Evolutionary conservation across 1,140 invertebrate species (phyloP).

Genomic region (Battus philenor): DNA sequence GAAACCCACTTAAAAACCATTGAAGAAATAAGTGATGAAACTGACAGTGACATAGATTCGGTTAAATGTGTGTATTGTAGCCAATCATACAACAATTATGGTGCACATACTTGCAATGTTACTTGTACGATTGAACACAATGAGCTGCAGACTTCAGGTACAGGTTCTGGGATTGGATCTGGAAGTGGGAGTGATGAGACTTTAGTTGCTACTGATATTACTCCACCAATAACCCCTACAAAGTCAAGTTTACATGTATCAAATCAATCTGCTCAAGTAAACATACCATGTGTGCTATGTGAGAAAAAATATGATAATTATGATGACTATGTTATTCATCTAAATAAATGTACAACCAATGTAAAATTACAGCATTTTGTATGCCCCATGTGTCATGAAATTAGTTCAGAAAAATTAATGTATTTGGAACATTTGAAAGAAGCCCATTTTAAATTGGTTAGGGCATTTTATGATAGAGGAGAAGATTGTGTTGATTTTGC

Average conservation of each 20-base stretch:
- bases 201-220: constrained; percentile 54
- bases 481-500: constrained; percentile 63
- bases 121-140: constrained; percentile 64
- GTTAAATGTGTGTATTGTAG: constrained; percentile 64
- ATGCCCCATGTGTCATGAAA: constrained; percentile 63
- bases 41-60: constrained; percentile 66
- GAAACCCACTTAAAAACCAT: constrained; percentile 22
- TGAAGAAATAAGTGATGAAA: constrained; percentile 63
- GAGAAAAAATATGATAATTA: constrained; percentile 58
- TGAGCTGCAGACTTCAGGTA: constrained; percentile 41
- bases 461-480: constrained; percentile 35
- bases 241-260: constrained; percentile 18
- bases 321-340: constrained; percentile 59
- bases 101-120: constrained; percentile 54
- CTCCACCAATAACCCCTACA: constrained; percentile 21
- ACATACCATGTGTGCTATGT: constrained; percentile 60
- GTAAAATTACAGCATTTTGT: constrained; percentile 67
- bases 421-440: constrained; percentile 57
- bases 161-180: constrained; percentile 7
- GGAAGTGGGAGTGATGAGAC: constrained; percentile 55
- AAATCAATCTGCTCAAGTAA: constrained; percentile 31
- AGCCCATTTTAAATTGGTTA: constrained; percentile 47
- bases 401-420: constrained; percentile 47
- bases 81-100: constrained; percentile 51
- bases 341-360: constrained; percentile 66